Base-by-base conservation (phyloP, 2,113 vertebrate genomes). In the Callospermophilus lateralis region DNA sequence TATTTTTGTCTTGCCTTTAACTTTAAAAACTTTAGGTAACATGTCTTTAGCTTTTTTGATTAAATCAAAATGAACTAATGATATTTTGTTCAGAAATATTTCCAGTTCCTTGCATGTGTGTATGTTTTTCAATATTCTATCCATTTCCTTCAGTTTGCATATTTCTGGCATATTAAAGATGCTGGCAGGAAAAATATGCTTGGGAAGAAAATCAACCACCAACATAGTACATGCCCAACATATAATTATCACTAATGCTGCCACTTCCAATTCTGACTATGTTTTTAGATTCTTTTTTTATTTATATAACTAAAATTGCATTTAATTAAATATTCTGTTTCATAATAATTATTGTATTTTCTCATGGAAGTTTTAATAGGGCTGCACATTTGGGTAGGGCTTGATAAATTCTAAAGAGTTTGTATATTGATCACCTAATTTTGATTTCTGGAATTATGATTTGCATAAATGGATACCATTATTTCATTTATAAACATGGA, bases 401-500 rank as follows among this genome's bases (percentile, higher is more conserved):
- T 42, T 89, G 72, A 67, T 24, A 77, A 72, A 72, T 74, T 92
- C 94, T 88, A 80, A 67, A 67, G 4, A 34, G 22, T 68, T 92
- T 94, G 19, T 28, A 79, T 32, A 90, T 55, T 85, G 8, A 34
- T 24, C 32, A 78, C 8, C n/a, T 39, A 85, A 42, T 83, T 89
- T 92, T 94, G 37, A 92, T 94, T 92, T 91, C 20, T 20, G 77
- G 39, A 93, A 78, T 83, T 86, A 79, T 2, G 78, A 3, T 5
- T 32, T 91, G 22, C 3, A 89, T 48, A 30, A 96, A 55, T 37
- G 84, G 37, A 94, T 45, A 11, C 24, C 55, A 83, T 77, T 77
- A 91, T 96, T 96, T 88, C 4, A 8, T 84, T 87, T 76, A 81
- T 87, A 95, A 84, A n/a, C 39, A 65, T 34, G 24, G 24, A 85